Percentiles rank a stretch among this genome's conserved stretches.
Conservation (phyloP, 2,797 vertebrate species). For the Acrocephalus scirpaceus region DNA sequence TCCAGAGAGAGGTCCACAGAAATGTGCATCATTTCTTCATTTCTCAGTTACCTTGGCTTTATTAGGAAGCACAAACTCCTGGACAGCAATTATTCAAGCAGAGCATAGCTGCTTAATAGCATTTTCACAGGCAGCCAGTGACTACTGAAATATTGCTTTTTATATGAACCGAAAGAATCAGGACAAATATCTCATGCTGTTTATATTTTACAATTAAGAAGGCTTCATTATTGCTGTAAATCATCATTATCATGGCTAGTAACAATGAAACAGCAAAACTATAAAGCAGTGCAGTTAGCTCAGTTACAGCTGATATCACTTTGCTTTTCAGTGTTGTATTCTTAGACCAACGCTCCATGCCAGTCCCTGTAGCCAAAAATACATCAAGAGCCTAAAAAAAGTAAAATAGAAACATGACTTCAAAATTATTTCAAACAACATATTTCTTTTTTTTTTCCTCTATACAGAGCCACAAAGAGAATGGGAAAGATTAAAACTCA, state of each 20-base stretch:
- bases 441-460: slow-evolving; percentile 12
- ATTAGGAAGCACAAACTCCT: not conserved
- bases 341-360: slow-evolving; percentile 36
- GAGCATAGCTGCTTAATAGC: not conserved
- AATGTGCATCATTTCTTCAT: not conserved
- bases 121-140: not conserved
- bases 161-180: not conserved
- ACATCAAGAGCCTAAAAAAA: slow-evolving; percentile 61
- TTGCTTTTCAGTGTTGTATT: slow-evolving; percentile 9
- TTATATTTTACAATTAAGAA: not conserved
- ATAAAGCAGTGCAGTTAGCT: not conserved
- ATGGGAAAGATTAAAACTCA: slow-evolving; percentile 53
- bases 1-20: too few species aligned
- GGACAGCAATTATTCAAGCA: not conserved
- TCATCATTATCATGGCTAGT: not conserved
- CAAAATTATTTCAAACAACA: slow-evolving; percentile 49
- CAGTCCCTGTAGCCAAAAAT: slow-evolving; percentile 56
- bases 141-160: not conserved
- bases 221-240: not conserved
- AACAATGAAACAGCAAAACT: not conserved
- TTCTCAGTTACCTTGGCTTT: not conserved
- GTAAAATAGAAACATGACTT: slow-evolving; percentile 61
- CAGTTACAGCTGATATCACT: not conserved
- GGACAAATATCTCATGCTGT: not conserved
- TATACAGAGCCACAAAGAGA: slow-evolving; percentile 34